Evolutionary conservation across 1,140 invertebrate genomes (phyloP).

Genomic region (Hylyphantes graminicola): DNA sequence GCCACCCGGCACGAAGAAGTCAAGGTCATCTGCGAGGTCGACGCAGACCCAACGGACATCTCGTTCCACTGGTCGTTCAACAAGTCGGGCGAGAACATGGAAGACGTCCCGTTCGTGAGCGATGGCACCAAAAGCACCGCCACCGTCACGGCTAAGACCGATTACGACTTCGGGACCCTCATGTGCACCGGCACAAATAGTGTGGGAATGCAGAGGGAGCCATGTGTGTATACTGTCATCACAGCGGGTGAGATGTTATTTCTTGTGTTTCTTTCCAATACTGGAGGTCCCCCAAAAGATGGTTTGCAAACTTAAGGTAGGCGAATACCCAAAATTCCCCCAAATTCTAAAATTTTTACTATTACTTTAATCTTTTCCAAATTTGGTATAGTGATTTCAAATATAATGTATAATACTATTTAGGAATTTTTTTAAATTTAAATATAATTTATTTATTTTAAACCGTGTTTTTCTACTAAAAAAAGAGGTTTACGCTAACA

Average conservation of each 20-base stretch:
- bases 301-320: too few relatives aligned
- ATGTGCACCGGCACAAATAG: constrained; percentile 65
- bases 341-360: too few relatives aligned
- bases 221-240: constrained; percentile 63
- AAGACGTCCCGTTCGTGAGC: constrained; percentile 47
- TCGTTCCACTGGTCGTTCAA: constrained; percentile 64
- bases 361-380: too few relatives aligned
- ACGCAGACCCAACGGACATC: constrained; percentile 77
- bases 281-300: too few relatives aligned
- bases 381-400: too few relatives aligned
- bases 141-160: constrained; percentile 60
- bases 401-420: too few relatives aligned
- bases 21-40: constrained; percentile 82
- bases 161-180: constrained; percentile 63
- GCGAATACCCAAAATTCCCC: too few relatives aligned
- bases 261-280: too few relatives aligned
- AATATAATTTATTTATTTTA: too few relatives aligned
- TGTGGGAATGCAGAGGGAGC: constrained; percentile 63
- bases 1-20: constrained; percentile 87
- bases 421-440: too few relatives aligned
- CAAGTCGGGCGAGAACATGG: constrained; percentile 55
- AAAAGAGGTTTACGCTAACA: too few relatives aligned
- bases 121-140: constrained; percentile 60
- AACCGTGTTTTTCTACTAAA: too few relatives aligned
- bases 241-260: constrained; percentile 50